phyloP scores from a whole-genome alignment of 2,113 vertebrate species.

The Lontra canadensis region DNA sequence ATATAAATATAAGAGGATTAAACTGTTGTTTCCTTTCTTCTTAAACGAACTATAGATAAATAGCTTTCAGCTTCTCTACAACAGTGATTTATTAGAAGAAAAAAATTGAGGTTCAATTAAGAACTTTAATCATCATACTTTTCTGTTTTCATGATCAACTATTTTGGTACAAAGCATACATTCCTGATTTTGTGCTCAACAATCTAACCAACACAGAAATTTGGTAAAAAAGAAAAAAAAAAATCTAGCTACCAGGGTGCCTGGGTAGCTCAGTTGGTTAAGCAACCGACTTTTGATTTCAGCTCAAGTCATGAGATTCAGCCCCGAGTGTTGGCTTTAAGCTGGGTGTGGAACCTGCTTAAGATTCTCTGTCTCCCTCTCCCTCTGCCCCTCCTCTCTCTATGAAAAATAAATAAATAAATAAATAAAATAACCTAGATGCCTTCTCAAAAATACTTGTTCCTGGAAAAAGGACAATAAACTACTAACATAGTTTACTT shows the following conservation, averaged over 20 bases:
- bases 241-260: background rate
- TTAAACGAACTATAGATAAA: background rate
- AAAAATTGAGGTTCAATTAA: background rate
- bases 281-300: background rate
- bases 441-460: background rate
- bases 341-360: background rate
- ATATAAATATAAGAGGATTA: background rate
- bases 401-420: background rate
- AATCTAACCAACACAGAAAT: background rate
- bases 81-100: background rate
- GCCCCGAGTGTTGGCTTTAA: rapidly evolving
- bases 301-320: background rate
- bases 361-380: background rate
- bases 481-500: background rate
- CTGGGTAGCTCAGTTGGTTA: background rate
- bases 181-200: background rate
- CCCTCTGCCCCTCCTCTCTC: background rate
- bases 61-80: background rate
- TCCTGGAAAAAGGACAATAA: background rate
- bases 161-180: background rate
- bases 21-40: background rate
- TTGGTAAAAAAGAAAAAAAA: background rate
- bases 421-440: background rate
- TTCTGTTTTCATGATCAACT: background rate
- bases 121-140: background rate